A percentile compares a stretch with the other conserved stretches of the same genome.
phyloP scores from a whole-genome alignment of 2,797 vertebrate species.

The Anolis apletophallus region DNA sequence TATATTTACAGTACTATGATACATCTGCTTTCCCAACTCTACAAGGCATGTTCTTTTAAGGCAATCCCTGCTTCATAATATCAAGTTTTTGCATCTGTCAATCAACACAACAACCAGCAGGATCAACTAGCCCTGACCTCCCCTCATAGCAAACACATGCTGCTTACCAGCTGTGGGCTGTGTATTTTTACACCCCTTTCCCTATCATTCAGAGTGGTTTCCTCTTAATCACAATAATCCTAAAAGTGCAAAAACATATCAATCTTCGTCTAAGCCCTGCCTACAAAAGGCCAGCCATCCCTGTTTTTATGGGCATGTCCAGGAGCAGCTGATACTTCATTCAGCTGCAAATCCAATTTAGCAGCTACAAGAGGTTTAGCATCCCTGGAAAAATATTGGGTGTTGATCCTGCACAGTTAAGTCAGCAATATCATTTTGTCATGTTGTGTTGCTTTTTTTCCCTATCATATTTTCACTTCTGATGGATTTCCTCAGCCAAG shows the following conservation, averaged over 20 bases:
- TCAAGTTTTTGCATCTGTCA: constrained; percentile 81
- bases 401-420: constrained; percentile 78
- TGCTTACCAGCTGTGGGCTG: constrained; percentile 86
- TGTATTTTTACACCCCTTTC: constrained; percentile 80
- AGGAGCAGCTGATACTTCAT: constrained; percentile 88
- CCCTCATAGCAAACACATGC: constrained; percentile 82
- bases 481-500: constrained; percentile 61
- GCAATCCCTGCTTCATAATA: constrained; percentile 65
- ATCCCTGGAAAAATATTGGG: constrained; percentile 82
- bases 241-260: constrained; percentile 87
- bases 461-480: constrained; percentile 71
- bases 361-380: constrained; percentile 85
- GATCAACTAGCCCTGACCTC: constrained; percentile 85
- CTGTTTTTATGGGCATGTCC: constrained; percentile 85
- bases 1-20: constrained; percentile 19
- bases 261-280: constrained; percentile 87
- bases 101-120: constrained; percentile 82
- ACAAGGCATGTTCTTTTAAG: constrained; percentile 21
- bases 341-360: constrained; percentile 93
- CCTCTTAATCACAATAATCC: constrained; percentile 90
- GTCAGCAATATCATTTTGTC: constrained; percentile 76
- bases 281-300: constrained; percentile 85
- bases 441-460: constrained; percentile 71
- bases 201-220: constrained; percentile 82
- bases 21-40: neutral